Base-by-base conservation (phyloP, 2,797 vertebrate genomes). In the Scolopax bukidnonensis region DNA sequence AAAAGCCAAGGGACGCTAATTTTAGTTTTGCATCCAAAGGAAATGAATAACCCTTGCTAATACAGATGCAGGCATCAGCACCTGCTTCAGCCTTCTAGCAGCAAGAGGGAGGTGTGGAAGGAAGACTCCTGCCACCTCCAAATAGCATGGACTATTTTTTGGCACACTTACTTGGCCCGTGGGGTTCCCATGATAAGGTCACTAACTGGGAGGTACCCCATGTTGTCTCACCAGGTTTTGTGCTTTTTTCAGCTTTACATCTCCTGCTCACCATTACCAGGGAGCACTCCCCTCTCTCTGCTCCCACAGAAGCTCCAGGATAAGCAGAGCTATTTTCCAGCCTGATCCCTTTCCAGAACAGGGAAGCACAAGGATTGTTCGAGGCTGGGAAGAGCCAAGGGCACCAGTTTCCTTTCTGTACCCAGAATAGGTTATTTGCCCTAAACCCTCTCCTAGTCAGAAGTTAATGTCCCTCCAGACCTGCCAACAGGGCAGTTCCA, bases 1-100 rank as follows among this genome's bases (percentile, higher is more conserved):
- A 82, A 91, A 83, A 94, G 56, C 45, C 77, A 90, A 90, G 61
- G 76, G 85, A 95, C 67, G 47, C 79, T 84, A 87, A 90, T 95
- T 91, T 73, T 40, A 89, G 67, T 75, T 95, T 84, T 68, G 43
- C 40, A 90, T 87, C 78, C 64, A 56, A 69, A 84, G 84, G 75
- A 89, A 95, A 90, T 92, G 71, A 92, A 89, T 94, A 91, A 76
- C 63, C 45, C 50, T 92, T 68, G 74, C 63, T 89, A 93, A 89
- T 40, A 76, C 18, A 65, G 60, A 71, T 3, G 69, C 68, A 91
- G 71, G 32, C 65, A 53, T 48, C 71, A 85, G 91, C 56, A 73
- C 30, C 67, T 0, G 4, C 53, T 82, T 85, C 90, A 96, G 69
- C 65, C 79, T 65, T 32, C 70, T 25, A 63, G 76, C 76, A 93